phyloP scores from a whole-genome alignment of 2,888 invertebrate genomes.

The Synanthedon andrenaeformis region DNA sequence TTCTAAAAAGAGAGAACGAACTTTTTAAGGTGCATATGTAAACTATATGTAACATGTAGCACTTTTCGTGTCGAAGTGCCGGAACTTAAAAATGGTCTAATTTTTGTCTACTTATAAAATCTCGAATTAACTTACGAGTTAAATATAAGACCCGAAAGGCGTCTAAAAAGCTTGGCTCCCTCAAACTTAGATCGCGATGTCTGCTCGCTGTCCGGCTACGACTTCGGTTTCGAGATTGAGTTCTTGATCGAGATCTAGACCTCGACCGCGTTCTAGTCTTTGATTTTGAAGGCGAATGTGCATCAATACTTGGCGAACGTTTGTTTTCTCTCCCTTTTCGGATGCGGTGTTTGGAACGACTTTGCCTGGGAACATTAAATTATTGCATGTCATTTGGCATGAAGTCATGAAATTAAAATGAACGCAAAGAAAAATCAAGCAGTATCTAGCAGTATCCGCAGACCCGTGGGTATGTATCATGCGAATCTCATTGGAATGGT shows the following conservation, averaged over 20 bases:
- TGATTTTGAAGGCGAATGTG: constrained; percentile 5
- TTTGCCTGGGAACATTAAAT: constrained; percentile 4
- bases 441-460: too few relatives aligned
- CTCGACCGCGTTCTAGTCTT: constrained; percentile 16
- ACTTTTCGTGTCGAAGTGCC: too few relatives aligned
- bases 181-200: constrained; percentile 26
- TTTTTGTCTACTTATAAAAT: too few relatives aligned
- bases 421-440: too few relatives aligned
- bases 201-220: constrained; percentile 21
- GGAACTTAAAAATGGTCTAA: too few relatives aligned
- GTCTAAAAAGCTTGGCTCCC: constrained; percentile 45
- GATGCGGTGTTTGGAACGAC: constrained; percentile 31
- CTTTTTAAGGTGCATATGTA: too few relatives aligned
- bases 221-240: constrained; percentile 19
- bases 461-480: too few relatives aligned
- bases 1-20: too few relatives aligned
- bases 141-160: constrained; percentile 55
- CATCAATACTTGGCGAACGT: constrained; percentile 18
- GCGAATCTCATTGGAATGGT: too few relatives aligned
- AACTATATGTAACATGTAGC: too few relatives aligned
- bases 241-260: constrained; percentile 13
- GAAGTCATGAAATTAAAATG: too few relatives aligned
- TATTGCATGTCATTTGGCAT: neutral
- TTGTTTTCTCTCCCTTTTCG: constrained; percentile 18
- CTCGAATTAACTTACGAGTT: constrained; percentile 30